Evolutionary conservation across 2,888 invertebrate genomes (phyloP), one percentile per base, ranked within the genome.

Genomic region (Lucinisca nassula): DNA sequence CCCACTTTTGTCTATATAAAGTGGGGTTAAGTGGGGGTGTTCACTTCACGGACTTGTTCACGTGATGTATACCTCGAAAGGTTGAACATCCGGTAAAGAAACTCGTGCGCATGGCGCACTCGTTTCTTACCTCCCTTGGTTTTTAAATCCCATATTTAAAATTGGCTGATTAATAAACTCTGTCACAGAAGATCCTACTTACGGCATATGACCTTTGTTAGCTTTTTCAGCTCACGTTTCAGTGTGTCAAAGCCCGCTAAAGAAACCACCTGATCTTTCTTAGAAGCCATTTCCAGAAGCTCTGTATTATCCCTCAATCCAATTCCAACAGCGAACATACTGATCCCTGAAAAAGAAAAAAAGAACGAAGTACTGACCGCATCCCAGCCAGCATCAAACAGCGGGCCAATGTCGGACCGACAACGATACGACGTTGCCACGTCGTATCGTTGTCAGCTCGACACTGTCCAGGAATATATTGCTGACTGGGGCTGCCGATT

Each of bases 281-380:
- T 32, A 0, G 92, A 90, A 0, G 93, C 92, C 27, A 94, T 93
- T 10, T 75, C 86, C 24, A 77, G 38, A 17, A 96, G 92, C 90
- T 96, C 95, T 0, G 92, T 91, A 78, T 96, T 93, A 14, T 95
- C 94, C 61, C 67, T 72, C 79, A 93, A 92, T 0, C 95, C 95
- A 1, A 96, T 95, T 4, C 96, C 96, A 2, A 96, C 95, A 1
- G 96, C 95, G 84, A 95, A 95, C 85, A 89, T 89, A 32, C 76
- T 87, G 0, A 87, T 61, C 10, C 85, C 89, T 89, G 72, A 14
- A 85, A 82, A 17, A 77, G 12, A n/a, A 8, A 27, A 61, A n/a
- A 14, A 51, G 45, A 45, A 45, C 8, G 8, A 8, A 45, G 14
- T 45, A 12, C 14, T 45, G 14, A 45, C 45, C 45, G 14, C 14